Percentiles rank a stretch among this genome's conserved stretches.
Evolutionary conservation across 2,113 vertebrate species (phyloP).

Genomic region (Sebastes schlegelii): DNA sequence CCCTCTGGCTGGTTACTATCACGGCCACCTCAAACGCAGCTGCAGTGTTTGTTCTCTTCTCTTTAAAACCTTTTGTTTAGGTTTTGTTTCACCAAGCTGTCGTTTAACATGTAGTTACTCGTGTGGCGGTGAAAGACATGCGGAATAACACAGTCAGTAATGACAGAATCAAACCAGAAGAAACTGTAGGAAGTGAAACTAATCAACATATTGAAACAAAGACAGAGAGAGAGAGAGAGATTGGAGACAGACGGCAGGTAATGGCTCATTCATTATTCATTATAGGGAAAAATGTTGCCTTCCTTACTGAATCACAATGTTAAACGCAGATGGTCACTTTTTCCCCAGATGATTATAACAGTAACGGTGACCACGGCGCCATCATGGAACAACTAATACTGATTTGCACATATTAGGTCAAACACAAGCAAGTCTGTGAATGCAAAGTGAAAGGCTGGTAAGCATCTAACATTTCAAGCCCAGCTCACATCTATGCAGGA

Average conservation of each 20-base stretch:
- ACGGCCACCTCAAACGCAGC: background rate
- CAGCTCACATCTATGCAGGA: slow-evolving; percentile 18
- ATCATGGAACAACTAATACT: slow-evolving; percentile 26
- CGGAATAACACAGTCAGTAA: background rate
- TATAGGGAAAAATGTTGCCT: slow-evolving; percentile 29
- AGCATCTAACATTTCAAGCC: background rate
- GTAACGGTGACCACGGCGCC: background rate
- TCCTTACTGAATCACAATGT: slow-evolving; percentile 51
- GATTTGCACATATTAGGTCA: slow-evolving; percentile 24
- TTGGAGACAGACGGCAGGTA: slow-evolving; percentile 50
- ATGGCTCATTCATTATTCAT: slow-evolving; percentile 59
- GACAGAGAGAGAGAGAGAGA: background rate
- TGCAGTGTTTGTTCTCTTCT: background rate
- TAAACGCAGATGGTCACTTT: slow-evolving; percentile 41
- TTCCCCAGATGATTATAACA: slow-evolving; percentile 23
- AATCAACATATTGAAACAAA: slow-evolving; percentile 21
- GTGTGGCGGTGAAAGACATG: background rate
- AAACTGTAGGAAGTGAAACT: slow-evolving; percentile 19
- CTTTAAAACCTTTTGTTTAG: background rate
- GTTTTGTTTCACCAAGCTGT: background rate
- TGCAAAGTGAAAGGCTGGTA: background rate
- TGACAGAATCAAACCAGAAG: background rate
- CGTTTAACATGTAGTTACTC: slow-evolving; percentile 7
- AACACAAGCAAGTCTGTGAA: background rate
- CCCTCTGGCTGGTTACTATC: background rate